A percentile compares a stretch with the other conserved stretches of the same genome.
Conservation (phyloP, 1,140 invertebrate species). For the Cataglyphis hispanica region DNA sequence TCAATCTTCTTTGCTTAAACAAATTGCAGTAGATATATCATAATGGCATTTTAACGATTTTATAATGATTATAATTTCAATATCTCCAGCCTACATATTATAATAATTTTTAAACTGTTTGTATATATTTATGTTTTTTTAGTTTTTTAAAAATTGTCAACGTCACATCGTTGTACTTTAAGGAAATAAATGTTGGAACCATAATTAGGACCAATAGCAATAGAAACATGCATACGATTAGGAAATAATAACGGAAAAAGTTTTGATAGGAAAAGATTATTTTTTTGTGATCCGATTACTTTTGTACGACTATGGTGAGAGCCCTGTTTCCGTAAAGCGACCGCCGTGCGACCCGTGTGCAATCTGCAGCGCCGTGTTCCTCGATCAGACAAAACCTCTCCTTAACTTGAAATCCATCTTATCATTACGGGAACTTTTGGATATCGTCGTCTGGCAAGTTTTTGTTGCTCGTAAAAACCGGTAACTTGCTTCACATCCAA, state of each 20-base stretch:
- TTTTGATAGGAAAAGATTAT: not conserved
- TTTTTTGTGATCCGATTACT: not conserved
- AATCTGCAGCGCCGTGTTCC: conserved; percentile 48
- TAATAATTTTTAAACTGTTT: not conserved
- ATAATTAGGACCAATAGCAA: no score
- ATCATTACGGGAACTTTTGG: conserved; percentile 33
- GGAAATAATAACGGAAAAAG: not conserved
- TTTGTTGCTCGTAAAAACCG: not conserved
- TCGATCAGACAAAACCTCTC: conserved; percentile 42
- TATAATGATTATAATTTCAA: not conserved
- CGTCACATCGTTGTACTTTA: not conserved
- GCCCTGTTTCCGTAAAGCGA: conserved; percentile 10
- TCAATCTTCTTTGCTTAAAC: not conserved
- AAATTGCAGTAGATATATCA: not conserved
- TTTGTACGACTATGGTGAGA: not conserved
- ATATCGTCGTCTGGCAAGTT: conserved; percentile 44
- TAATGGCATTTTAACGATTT: not conserved
- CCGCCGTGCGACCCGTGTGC: not conserved
- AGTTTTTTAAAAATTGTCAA: not conserved
- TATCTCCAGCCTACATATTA: not conserved
- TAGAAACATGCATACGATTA: not conserved
- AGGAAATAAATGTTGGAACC: not conserved
- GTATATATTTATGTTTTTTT: not conserved
- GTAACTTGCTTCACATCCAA: not conserved
- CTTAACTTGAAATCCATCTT: conserved; percentile 45